These are phyloP conservation scores for Hiodon tergisus DNA, from an alignment of 2,113 vertebrate species.

Conservation along the genomic window DNA sequence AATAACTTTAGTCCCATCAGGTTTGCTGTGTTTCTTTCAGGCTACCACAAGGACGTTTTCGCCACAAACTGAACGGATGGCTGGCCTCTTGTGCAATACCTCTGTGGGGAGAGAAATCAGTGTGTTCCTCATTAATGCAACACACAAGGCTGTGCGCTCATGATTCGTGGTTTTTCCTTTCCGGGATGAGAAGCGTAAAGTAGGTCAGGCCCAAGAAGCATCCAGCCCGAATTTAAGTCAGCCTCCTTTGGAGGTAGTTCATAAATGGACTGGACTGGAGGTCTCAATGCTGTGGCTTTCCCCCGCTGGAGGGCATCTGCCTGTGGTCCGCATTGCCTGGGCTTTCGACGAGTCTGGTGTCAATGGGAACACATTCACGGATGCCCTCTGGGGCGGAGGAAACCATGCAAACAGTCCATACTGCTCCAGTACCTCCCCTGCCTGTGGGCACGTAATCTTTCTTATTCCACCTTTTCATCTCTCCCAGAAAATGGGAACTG, in stretches of 20 bases:
- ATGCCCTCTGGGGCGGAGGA: neutral
- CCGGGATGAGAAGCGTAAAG: neutral
- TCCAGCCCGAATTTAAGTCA: neutral
- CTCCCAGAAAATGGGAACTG: no score
- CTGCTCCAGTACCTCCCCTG: neutral
- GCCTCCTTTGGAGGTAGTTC: neutral
- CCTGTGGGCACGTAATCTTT: neutral
- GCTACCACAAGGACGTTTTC: neutral
- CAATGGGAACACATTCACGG: neutral
- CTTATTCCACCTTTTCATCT: neutral
- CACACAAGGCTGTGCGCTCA: neutral
- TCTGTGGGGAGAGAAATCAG: neutral
- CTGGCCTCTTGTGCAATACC: neutral
- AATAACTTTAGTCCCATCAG: neutral
- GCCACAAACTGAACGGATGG: neutral
- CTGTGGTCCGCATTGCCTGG: neutral
- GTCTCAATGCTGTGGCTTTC: neutral
- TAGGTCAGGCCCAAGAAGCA: conserved; percentile 19
- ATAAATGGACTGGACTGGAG: neutral
- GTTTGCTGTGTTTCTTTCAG: neutral
- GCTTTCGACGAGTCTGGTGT: neutral
- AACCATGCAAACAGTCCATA: no score
- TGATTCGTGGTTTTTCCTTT: conserved; percentile 8
- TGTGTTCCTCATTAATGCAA: neutral
- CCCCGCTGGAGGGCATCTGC: neutral